phyloP scores from a whole-genome alignment of 2,113 vertebrate genomes.

The Neotoma lepida region DNA sequence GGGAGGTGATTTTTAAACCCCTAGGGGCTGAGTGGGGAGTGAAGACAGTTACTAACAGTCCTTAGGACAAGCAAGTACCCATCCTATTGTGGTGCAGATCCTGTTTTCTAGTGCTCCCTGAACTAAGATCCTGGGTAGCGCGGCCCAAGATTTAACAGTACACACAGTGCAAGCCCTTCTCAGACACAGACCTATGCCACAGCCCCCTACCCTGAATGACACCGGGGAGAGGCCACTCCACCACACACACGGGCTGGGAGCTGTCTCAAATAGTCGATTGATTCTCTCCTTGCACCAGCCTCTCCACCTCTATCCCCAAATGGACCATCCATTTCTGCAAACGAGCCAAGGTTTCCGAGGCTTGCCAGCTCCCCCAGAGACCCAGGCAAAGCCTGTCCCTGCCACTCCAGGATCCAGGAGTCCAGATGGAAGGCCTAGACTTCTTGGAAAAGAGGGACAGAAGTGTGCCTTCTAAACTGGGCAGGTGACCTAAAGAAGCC shows the following conservation, averaged over 20 bases:
- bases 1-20: slow-evolving; percentile 54
- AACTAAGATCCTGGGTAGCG: background rate
- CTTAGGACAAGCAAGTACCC: slow-evolving; percentile 37
- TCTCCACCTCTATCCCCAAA: background rate
- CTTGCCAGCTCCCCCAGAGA: background rate
- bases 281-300: background rate
- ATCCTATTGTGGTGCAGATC: background rate
- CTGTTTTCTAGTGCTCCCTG: slow-evolving; percentile 18
- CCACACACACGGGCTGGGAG: background rate
- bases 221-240: background rate
- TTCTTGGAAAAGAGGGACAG: background rate
- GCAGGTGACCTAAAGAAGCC: slow-evolving; percentile 51
- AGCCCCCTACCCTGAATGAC: background rate
- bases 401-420: background rate
- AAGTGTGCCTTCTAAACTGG: slow-evolving; percentile 20
- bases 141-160: background rate
- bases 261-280: background rate
- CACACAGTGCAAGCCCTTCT: background rate
- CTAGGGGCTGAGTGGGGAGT: background rate
- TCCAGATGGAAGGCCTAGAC: background rate
- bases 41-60: background rate
- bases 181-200: background rate
- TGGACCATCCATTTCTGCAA: background rate
- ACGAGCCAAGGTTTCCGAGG: background rate
- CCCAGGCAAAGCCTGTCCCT: slow-evolving; percentile 35